phyloP scores from a whole-genome alignment of 2,113 vertebrate species.

The Vicugna pacos region DNA sequence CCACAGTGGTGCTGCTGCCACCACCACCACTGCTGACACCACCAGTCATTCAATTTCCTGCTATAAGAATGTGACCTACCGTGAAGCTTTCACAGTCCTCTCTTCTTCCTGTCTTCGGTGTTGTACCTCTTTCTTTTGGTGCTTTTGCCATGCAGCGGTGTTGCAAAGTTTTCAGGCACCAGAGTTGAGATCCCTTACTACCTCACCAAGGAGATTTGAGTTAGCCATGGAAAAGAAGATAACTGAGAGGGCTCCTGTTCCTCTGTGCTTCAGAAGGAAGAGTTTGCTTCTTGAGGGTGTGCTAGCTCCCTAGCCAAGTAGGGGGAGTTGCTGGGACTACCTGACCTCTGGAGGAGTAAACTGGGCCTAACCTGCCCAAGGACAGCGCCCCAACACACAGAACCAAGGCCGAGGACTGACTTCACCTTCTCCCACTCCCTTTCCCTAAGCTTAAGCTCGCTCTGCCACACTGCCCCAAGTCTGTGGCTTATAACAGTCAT shows the following conservation, averaged over 20 bases:
- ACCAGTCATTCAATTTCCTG: conserved; percentile 48
- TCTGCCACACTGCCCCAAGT: conserved; percentile 45
- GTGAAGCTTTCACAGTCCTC: conserved; percentile 30
- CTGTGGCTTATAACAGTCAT: conserved; percentile 67
- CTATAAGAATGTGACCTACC: background rate
- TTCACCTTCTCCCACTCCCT: background rate
- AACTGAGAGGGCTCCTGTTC: background rate
- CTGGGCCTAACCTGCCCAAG: conserved; percentile 39
- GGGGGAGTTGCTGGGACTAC: background rate
- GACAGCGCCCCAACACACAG: conserved; percentile 11
- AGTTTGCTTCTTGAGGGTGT: conserved; percentile 36
- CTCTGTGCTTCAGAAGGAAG: conserved; percentile 31
- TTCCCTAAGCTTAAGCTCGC: conserved; percentile 60
- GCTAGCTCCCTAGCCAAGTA: background rate
- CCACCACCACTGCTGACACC: background rate
- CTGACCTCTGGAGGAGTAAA: conserved; percentile 21
- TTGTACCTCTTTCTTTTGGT: conserved; percentile 52
- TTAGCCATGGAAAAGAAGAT: conserved; percentile 60
- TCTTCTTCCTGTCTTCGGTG: conserved; percentile 19
- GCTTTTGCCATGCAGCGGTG: conserved; percentile 55
- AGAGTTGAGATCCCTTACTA: background rate
- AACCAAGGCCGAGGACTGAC: conserved; percentile 59
- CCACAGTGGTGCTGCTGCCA: conserved; percentile 18
- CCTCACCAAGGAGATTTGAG: conserved; percentile 29
- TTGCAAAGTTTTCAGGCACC: conserved; percentile 33